Base-by-base conservation (phyloP, 2,797 vertebrate species). In the Lepus oiostolus region DNA sequence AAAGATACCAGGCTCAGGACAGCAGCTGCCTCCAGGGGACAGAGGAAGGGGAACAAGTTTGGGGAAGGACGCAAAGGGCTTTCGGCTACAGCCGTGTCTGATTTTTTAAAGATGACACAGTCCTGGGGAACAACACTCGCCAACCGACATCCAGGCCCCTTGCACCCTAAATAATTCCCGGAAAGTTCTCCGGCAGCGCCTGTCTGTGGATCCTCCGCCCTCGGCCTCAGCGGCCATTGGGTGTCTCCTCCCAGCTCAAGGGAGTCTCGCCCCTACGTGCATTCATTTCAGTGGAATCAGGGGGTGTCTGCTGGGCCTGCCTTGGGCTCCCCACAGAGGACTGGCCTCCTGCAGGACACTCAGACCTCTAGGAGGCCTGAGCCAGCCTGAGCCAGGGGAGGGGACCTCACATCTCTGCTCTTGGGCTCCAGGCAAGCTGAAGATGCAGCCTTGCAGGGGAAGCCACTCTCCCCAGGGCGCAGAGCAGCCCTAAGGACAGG, bases 361-460 rank as follows among this genome's bases (percentile, higher is more conserved):
- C 0, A 4, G 38, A 35, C 14, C 52, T 32, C 32, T 32, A 58
- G 52, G 21, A 65, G 35, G 32, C 32, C 4, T 0, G 2, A 3
- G 11, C 35, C 50, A 35, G 50, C 14, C 50, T 14, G 10, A 28
- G 74, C 6, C 28, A 4, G 0, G 0, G 35, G 0, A 30, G 26
- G 77, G 54, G 22, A 71, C 42, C 42, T 1, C n/a, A 8, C 1
- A 21, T 12, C 19, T 16, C 3, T 10, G 70, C 62, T 19, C 26
- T 47, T 4, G 24, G 70, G 65, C 1, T 0, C 71, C 54, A 3
- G 0, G 63, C 17, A 32, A 76, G n/a, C 28, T 38, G 68, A 38
- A 47, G 16, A 7, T 0, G 2, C 26, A 42, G 79, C 58, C 60
- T 84, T 47, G 65, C 21, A 4, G 5, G 0, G 52, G 32, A 50